These are phyloP conservation scores for Apocheima hispidaria DNA, from an alignment of 2,888 invertebrate genomes.

Conservation along the genomic window DNA sequence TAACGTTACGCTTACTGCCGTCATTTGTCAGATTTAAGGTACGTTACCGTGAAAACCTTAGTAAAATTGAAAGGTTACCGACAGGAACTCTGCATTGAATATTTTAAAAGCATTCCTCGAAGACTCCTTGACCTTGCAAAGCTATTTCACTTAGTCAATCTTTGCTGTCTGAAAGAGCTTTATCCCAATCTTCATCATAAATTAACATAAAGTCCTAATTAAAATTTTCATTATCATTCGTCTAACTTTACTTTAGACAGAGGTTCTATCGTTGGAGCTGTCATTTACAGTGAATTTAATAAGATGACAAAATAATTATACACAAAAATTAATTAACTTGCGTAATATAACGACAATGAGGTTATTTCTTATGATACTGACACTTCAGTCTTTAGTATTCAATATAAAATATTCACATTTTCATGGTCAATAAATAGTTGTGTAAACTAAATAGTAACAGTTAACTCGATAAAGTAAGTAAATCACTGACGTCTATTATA, in stretches of 20 bases:
- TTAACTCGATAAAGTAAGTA: no score
- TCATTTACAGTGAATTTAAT: slow-evolving; percentile 45
- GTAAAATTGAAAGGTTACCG: slow-evolving; percentile 30
- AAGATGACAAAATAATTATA: slow-evolving; percentile 42
- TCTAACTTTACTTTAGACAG: slow-evolving; percentile 40
- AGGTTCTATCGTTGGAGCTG: slow-evolving; percentile 39
- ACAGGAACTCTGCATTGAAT: slow-evolving; percentile 28
- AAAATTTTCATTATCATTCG: slow-evolving; percentile 59
- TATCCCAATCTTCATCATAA: slow-evolving; percentile 48
- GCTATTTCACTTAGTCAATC: slow-evolving; percentile 58
- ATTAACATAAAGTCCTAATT: slow-evolving; percentile 69
- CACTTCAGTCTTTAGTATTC: no score
- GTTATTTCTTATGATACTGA: no score
- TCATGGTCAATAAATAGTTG: no score
- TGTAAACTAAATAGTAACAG: no score
- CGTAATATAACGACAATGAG: neutral
- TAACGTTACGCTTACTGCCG: slow-evolving; percentile 35
- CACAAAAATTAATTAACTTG: slow-evolving; percentile 2
- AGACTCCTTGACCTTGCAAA: slow-evolving; percentile 40
- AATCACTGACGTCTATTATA: no score
- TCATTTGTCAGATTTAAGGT: slow-evolving; percentile 35
- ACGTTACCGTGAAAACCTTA: slow-evolving; percentile 22
- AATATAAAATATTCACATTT: no score
- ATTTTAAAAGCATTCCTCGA: slow-evolving; percentile 38
- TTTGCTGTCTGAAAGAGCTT: slow-evolving; percentile 54